Evolutionary conservation across 2,888 invertebrate species (phyloP).

Genomic region (Leptinotarsa haldemani): DNA sequence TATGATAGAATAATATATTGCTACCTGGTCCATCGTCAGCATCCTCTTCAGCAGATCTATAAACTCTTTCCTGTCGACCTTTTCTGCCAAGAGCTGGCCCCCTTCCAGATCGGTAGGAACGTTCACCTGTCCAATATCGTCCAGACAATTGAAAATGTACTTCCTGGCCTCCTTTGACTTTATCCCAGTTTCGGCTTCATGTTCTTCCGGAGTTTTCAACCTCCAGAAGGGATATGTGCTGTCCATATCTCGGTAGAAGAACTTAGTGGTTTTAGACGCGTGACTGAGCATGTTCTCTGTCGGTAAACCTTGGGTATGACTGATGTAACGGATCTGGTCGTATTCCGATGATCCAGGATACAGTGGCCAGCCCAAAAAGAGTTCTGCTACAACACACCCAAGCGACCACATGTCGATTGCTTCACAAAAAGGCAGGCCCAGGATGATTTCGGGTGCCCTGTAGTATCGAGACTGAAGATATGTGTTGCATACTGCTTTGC

Average conservation of each 20-base stretch:
- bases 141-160: slow-evolving; percentile 99
- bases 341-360: slow-evolving; percentile 99
- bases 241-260: slow-evolving; percentile 96
- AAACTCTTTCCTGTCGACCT: slow-evolving; percentile 96
- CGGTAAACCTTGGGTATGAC: slow-evolving; percentile 87
- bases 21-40: slow-evolving; percentile 97
- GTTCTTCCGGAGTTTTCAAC: slow-evolving; percentile 96
- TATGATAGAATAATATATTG: slow-evolving; percentile 59
- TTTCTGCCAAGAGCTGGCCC: slow-evolving; percentile 95
- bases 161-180: slow-evolving; percentile 99
- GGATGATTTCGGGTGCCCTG: slow-evolving; percentile 96
- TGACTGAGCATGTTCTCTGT: slow-evolving; percentile 97
- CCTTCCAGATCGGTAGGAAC: slow-evolving; percentile 98
- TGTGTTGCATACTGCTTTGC: slow-evolving; percentile 99
- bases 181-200: slow-evolving; percentile 96
- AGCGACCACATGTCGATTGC: slow-evolving; percentile 99
- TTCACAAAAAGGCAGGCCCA: slow-evolving; percentile 98
- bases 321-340: slow-evolving; percentile 92
- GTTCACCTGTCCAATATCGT: slow-evolving; percentile 97
- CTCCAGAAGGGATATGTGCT: slow-evolving; percentile 90
- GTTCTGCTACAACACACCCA: slow-evolving; percentile 98
- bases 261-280: slow-evolving; percentile 98
- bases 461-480: slow-evolving; percentile 99
- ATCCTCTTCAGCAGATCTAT: slow-evolving; percentile 97
- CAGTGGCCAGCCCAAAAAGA: slow-evolving; percentile 99